phyloP scores from a whole-genome alignment of 2,113 vertebrate species.

The Neogobius melanostomus region DNA sequence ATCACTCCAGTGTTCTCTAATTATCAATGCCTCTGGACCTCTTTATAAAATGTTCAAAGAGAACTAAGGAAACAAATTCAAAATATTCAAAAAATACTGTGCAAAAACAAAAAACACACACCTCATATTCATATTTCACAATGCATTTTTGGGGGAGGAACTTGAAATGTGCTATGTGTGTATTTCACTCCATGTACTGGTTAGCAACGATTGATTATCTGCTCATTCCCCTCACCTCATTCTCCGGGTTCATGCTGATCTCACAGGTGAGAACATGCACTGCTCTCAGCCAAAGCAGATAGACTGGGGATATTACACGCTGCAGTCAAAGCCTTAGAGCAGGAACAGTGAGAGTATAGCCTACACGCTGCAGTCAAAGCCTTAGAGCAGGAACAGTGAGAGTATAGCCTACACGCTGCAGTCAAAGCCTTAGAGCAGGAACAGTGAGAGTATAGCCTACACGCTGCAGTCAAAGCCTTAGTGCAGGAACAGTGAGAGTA shows the following conservation, averaged over 20 bases:
- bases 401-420: no score
- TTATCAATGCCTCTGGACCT: no score
- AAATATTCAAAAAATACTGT: background rate
- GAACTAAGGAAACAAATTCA: no score
- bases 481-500: slow-evolving; percentile 51
- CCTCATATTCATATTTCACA: no score
- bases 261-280: slow-evolving; percentile 60
- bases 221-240: slow-evolving; percentile 33
- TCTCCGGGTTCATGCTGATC: slow-evolving; percentile 46
- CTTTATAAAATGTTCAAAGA: no score
- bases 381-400: slow-evolving; percentile 47
- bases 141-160: background rate
- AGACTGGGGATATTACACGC: slow-evolving; percentile 49
- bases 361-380: no score
- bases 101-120: background rate
- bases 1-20: no score
- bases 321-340: slow-evolving; percentile 46
- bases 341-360: slow-evolving; percentile 11
- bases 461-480: no score
- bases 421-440: background rate
- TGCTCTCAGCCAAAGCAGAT: slow-evolving; percentile 57
- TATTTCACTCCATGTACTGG: no score
- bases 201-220: slow-evolving; percentile 6
- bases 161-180: background rate
- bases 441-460: slow-evolving; percentile 56